These are phyloP conservation scores for Mohoua ochrocephala DNA, from an alignment of 2,113 vertebrate genomes.

Conservation along the genomic window DNA sequence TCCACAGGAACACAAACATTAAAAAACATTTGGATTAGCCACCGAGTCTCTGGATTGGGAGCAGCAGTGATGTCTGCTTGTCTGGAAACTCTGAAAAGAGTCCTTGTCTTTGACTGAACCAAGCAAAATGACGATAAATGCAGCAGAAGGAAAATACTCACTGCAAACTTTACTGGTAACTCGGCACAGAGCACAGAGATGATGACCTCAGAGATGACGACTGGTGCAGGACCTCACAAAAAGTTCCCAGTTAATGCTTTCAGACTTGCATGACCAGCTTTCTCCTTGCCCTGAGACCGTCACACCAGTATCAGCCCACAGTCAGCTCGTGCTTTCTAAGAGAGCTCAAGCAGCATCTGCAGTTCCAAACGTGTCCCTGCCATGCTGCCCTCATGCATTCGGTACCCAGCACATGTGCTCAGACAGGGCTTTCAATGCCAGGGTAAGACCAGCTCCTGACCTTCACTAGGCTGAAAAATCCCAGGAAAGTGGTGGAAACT, in stretches of 20 bases:
- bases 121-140: not conserved
- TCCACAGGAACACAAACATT: constrained; percentile 45
- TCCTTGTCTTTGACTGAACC: constrained; percentile 25
- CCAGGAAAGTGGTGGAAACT: not conserved
- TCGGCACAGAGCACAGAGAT: not conserved
- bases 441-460: not conserved
- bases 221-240: not conserved
- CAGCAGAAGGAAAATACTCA: not conserved
- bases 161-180: not conserved
- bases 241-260: not conserved
- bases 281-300: not conserved
- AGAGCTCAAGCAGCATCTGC: not conserved
- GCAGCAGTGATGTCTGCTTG: constrained; percentile 35
- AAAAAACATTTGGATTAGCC: constrained; percentile 52
- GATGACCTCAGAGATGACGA: not conserved
- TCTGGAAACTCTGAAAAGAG: constrained; percentile 46
- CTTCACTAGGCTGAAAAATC: fast-evolving
- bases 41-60: constrained; percentile 12
- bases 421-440: not conserved
- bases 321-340: not conserved
- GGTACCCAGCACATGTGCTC: not conserved
- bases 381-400: not conserved
- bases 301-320: not conserved
- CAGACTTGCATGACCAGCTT: not conserved
- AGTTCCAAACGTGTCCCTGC: not conserved